phyloP scores from a whole-genome alignment of 2,888 invertebrate genomes.

The Sphinx pinastri region DNA sequence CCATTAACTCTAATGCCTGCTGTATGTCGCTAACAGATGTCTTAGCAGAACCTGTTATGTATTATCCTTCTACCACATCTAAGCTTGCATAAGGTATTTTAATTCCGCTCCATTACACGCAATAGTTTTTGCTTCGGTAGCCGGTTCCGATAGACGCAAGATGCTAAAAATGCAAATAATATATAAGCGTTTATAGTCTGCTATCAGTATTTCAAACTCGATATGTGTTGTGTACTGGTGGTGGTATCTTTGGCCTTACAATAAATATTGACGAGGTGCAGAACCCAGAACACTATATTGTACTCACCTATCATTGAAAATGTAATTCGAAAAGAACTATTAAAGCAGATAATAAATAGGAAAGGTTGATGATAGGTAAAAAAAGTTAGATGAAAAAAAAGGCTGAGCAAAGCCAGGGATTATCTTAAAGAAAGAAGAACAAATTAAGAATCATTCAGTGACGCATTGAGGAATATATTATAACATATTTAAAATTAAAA shows the following conservation, averaged over 20 bases:
- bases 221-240: neutral
- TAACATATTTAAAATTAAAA: too few species aligned
- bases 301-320: too few species aligned
- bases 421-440: too few species aligned
- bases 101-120: slow-evolving; percentile 10
- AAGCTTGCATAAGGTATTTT: slow-evolving; percentile 6
- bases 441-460: too few species aligned
- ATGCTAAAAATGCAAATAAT: neutral
- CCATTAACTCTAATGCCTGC: neutral
- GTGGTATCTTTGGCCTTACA: neutral
- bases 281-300: too few species aligned
- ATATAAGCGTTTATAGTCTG: too few species aligned
- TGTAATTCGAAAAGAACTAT: too few species aligned
- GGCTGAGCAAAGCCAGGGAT: too few species aligned
- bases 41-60: neutral
- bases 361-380: too few species aligned
- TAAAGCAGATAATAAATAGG: too few species aligned
- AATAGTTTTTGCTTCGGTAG: slow-evolving; percentile 5
- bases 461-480: too few species aligned
- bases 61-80: neutral
- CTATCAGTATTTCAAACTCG: neutral
- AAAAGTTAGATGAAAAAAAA: too few species aligned
- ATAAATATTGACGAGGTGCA: neutral
- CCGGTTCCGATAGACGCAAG: neutral
- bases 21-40: neutral